Evolutionary conservation across 2,797 vertebrate species (phyloP).

Genomic region (Lepidocolaptes lacrymiger): DNA sequence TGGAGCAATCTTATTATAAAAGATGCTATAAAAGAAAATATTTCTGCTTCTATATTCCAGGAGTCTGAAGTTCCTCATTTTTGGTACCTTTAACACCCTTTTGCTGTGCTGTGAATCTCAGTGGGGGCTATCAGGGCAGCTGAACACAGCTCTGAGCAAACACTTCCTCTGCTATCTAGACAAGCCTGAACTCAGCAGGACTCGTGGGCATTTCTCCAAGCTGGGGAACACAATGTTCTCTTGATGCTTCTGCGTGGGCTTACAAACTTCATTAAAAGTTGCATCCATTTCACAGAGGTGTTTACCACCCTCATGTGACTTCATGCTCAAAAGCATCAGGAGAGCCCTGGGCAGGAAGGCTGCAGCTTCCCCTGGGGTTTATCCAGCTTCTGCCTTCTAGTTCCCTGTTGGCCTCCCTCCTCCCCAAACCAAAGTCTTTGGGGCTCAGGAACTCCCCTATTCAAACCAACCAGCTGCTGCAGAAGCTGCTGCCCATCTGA

Average conservation of each 20-base stretch:
- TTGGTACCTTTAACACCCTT: background rate
- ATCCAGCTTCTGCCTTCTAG: background rate
- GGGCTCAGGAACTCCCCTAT: background rate
- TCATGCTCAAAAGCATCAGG: background rate
- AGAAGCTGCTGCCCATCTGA: background rate
- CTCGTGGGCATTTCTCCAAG: slow-evolving; percentile 21
- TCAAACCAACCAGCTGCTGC: background rate
- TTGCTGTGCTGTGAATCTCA: background rate
- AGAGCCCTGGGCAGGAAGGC: background rate
- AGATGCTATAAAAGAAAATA: background rate
- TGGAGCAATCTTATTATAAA: background rate
- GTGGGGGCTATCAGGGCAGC: background rate
- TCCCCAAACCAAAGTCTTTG: background rate
- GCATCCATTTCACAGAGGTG: background rate
- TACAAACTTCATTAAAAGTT: background rate
- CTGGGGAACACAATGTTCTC: slow-evolving; percentile 35
- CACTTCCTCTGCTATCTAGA: slow-evolving; percentile 1
- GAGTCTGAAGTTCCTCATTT: background rate
- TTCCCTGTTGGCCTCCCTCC: background rate
- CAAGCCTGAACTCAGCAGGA: background rate
- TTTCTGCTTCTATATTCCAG: background rate
- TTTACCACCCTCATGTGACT: background rate
- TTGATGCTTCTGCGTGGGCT: background rate
- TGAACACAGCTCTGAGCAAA: background rate
- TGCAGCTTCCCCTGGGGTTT: background rate